Conservation (phyloP, 2,797 vertebrate genomes). For the Acestrorhynchus altus region DNA sequence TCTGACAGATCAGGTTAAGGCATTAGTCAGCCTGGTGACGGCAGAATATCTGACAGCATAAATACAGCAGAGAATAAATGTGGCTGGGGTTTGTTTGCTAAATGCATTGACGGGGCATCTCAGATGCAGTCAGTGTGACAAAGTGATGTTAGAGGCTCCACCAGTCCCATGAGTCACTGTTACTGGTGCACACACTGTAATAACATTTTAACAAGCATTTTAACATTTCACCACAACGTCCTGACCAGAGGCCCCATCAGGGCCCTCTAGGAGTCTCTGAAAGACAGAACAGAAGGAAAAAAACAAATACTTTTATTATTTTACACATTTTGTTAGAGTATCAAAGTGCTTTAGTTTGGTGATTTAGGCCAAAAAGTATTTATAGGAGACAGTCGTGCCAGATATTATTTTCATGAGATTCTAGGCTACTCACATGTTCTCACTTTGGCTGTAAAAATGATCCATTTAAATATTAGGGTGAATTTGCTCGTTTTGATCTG, state of each 20-base stretch:
- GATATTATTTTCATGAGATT: too few relatives aligned
- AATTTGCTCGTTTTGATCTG: too few relatives aligned
- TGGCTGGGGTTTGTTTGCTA: constrained; percentile 48
- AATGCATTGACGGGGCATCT: constrained; percentile 50
- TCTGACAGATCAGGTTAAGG: constrained; percentile 52
- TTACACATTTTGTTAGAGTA: neutral
- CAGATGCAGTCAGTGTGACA: constrained; percentile 49
- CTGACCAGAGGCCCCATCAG: neutral
- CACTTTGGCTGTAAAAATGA: too few relatives aligned
- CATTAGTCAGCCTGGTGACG: constrained; percentile 39
- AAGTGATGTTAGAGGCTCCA: constrained; percentile 44
- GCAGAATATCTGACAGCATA: constrained; percentile 44
- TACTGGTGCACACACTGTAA: constrained; percentile 68
- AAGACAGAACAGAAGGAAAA: neutral
- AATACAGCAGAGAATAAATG: constrained; percentile 51
- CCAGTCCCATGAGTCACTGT: constrained; percentile 48
- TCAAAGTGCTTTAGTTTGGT: neutral
- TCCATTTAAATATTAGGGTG: too few relatives aligned
- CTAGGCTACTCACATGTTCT: too few relatives aligned
- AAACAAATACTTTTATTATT: neutral
- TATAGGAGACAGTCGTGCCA: too few relatives aligned
- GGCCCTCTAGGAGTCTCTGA: neutral
- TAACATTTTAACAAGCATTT: constrained; percentile 32
- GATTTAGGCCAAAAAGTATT: neutral
- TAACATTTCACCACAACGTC: constrained; percentile 4